Evolutionary conservation across 2,888 invertebrate species (phyloP).

Genomic region (Ctena decussata): DNA sequence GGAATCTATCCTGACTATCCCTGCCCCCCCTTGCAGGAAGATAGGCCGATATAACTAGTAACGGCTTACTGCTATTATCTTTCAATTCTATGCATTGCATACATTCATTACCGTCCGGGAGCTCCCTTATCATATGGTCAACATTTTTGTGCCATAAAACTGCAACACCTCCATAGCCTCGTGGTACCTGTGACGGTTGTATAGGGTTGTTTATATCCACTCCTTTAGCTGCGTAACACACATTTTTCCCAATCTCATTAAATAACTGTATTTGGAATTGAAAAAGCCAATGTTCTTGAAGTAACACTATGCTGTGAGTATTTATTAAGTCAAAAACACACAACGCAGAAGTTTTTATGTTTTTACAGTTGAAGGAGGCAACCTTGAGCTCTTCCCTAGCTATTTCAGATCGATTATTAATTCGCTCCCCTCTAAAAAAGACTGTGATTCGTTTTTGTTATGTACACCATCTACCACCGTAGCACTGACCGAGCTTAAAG

Average conservation of each 20-base stretch:
- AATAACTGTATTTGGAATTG: slow-evolving; percentile 9
- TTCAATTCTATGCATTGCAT: slow-evolving; percentile 10
- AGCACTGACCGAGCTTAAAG: too few species aligned
- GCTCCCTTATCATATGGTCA: neutral
- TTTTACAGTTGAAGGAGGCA: slow-evolving; percentile 4
- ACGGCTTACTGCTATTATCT: too few species aligned
- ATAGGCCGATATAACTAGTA: neutral
- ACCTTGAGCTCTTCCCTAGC: too few species aligned
- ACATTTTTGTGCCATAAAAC: neutral
- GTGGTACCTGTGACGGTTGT: slow-evolving; percentile 7
- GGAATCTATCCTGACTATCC: neutral
- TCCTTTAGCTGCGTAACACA: neutral
- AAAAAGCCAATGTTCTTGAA: slow-evolving; percentile 30
- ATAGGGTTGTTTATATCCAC: neutral
- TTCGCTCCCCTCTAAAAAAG: too few species aligned
- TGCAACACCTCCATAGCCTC: slow-evolving; percentile 19
- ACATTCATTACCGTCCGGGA: neutral
- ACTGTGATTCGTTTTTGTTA: too few species aligned
- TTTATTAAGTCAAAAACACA: neutral
- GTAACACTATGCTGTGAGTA: neutral
- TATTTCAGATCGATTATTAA: too few species aligned
- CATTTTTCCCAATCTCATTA: neutral
- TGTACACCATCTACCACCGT: too few species aligned
- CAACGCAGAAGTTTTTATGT: neutral
- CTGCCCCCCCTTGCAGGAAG: neutral